phyloP scores from a whole-genome alignment of 2,797 vertebrate genomes.

The Oreortyx pictus region DNA sequence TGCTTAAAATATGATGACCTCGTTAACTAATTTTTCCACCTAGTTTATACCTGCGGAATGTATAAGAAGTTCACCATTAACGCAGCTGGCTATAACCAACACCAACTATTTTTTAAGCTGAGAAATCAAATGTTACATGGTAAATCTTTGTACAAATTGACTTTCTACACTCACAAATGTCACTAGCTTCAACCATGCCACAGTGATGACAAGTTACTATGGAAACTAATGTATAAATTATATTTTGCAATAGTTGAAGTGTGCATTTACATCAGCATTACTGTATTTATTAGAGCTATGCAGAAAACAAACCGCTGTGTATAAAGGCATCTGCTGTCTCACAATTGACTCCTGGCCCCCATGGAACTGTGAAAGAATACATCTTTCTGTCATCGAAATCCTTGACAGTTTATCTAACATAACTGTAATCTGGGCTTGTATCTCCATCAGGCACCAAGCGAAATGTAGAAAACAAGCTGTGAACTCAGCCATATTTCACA shows the following conservation, averaged over 20 bases:
- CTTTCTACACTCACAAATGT: conserved; percentile 20
- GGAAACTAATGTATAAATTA: conserved; percentile 63
- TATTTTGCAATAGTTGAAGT: conserved; percentile 49
- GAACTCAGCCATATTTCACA: background rate
- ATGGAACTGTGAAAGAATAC: background rate
- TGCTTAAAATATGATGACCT: conserved; percentile 29
- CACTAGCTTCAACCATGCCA: conserved; percentile 32
- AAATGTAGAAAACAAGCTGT: background rate
- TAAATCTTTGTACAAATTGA: conserved; percentile 26
- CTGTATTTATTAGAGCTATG: background rate
- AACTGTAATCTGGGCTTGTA: background rate
- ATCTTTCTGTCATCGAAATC: background rate
- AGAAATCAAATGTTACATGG: background rate
- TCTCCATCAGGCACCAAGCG: background rate
- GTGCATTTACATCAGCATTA: background rate
- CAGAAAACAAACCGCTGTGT: background rate
- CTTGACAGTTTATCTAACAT: background rate
- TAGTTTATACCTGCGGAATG: background rate
- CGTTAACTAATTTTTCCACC: background rate
- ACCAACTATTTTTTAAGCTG: background rate
- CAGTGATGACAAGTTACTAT: conserved; percentile 44
- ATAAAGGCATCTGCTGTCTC: background rate
- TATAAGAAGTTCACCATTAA: background rate
- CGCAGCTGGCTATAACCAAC: background rate
- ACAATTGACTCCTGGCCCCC: background rate